phyloP scores from a whole-genome alignment of 2,797 vertebrate species.

The Coracias cyanogaster region DNA sequence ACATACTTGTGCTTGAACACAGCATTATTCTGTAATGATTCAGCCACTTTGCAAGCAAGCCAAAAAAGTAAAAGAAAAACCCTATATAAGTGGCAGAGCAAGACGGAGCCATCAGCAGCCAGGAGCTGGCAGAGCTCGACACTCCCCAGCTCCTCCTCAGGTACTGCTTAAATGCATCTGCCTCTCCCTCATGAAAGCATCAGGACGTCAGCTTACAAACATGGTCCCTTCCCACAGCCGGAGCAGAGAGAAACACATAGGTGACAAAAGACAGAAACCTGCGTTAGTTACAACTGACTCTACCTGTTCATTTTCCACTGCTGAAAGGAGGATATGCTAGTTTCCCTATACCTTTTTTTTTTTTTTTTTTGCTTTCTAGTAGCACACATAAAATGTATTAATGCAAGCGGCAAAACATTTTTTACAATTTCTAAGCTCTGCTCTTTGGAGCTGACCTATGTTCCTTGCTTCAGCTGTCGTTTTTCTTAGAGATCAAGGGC shows the following conservation, averaged over 20 bases:
- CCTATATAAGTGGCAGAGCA: neutral
- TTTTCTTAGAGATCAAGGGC: neutral
- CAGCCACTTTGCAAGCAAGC: neutral
- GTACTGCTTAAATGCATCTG: neutral
- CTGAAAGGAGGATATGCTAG: neutral
- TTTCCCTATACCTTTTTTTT: neutral
- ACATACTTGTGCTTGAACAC: neutral
- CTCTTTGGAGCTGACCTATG: neutral
- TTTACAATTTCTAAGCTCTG: neutral
- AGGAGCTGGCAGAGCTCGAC: neutral
- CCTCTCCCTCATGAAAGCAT: neutral
- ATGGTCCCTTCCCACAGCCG: neutral
- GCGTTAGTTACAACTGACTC: neutral
- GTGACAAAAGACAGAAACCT: neutral
- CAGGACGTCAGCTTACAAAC: neutral
- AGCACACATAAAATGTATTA: neutral
- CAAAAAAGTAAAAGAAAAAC: neutral
- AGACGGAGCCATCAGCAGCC: neutral
- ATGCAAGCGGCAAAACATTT: slow-evolving; percentile 39
- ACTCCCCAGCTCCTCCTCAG: neutral
- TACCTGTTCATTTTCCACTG: neutral
- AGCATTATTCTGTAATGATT: neutral
- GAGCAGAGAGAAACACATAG: neutral
- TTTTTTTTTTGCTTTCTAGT: neutral
- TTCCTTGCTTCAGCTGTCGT: neutral